Evolutionary conservation across 2,888 invertebrate species (phyloP), one percentile per base, ranked within the genome.

Genomic region (Leucania comma): DNA sequence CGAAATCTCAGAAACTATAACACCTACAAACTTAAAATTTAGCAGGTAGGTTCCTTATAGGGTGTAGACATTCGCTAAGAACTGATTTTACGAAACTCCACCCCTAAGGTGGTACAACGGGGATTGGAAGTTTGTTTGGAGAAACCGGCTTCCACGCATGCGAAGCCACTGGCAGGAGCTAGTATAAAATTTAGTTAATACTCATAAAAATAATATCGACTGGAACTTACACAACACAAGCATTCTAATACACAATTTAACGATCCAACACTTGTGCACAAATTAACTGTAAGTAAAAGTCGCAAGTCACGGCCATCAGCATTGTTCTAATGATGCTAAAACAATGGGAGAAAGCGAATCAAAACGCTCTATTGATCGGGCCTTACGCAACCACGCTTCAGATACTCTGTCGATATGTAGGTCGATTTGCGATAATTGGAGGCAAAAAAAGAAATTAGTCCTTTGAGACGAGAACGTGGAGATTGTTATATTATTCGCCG

Each of bases 261-360:
- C 56, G 54, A 61, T n/a, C 61, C 22, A 68, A 68, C 81, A 69
- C 82, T 69, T 64, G 64, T 68, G 82, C 51, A 65, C 64, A 64
- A 82, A 80, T 80, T 80, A 80, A 73, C 59, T 17, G 65, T 58
- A 59, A 80, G 80, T 80, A 80, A 82, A 80, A 80, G 79, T 80
- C 9, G 46, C 79, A 3, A 82, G 80, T 80, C 83, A 80, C 80
- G 68, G 74, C 64, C 73, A 72, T 79, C 83, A 57, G 65, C 80
- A 62, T 65, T 82, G 83, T 80, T 83, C 65, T 76, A 69, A 80
- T 67, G 68, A 66, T 66, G 35, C 64, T 73, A 71, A 82, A 78
- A 82, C 82, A 82, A 82, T 84, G 68, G 84, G 75, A 67, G 82
- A 82, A 82, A 82, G 84, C 82, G 79, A 75, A 75, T 82, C 84